Evolutionary conservation across 2,888 invertebrate species (phyloP), one percentile per base, ranked within the genome.

Genomic region (Lasioglossum oenotherae): DNA sequence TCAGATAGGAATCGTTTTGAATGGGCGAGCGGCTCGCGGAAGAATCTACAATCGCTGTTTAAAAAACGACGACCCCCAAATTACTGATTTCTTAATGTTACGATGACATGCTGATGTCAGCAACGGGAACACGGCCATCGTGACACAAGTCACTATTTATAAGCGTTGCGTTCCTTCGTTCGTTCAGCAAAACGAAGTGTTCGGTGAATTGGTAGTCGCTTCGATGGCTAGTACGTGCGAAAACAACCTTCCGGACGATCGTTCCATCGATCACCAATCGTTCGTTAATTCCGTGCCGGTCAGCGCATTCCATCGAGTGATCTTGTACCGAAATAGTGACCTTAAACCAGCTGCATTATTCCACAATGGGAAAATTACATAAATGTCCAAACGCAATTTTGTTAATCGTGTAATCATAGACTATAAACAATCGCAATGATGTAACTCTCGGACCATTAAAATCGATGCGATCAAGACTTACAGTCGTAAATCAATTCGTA

Each of bases 141-240:
- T 88, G 84, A 91, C 86, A 77, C 76, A 77, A 73, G 72, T 10
- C 41, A 85, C 91, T 90, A 90, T 90, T 89, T 90, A 90, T 89
- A 90, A 90, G 71, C 71, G 44, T 89, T 90, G 78, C 90, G 84
- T 90, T 64, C 71, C 46, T 64, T 31, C 64, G 84, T 90, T 64
- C 73, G 64, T 64, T 64, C 64, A 23, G 46, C 44, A 71, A 79
- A 79, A 85, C 79, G 46, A 75, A 31, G 19, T 69, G 38, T 69
- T 69, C 10, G 35, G 69, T 19, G 38, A 14, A 69, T 69, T 23
- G 69, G 69, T 46, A 27, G 23, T 27, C 49, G n/a, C 27, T 41
- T 74, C 31, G 71, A 76, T 69, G 35, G 49, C 49, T 57, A 44
- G 73, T 78, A 82, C 35, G 64, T 44, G 71, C 46, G 44, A 72